Evolutionary conservation across 35 echinoderm and acorn worm species (phyloP).

Genomic region (Apostichopus japonicus): DNA sequence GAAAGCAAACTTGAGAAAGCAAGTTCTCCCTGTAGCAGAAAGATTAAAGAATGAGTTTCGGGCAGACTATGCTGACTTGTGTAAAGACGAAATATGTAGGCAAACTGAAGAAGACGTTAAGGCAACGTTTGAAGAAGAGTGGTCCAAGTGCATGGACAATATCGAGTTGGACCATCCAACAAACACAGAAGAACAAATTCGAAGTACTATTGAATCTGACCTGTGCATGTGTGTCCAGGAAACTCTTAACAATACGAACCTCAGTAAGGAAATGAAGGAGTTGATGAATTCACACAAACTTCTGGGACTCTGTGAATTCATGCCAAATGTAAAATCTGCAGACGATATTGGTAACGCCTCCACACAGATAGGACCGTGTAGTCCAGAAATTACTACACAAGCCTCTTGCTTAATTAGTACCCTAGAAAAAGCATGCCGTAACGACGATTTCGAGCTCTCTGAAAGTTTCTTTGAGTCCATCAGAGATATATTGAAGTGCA

Average conservation of each 20-base stretch:
- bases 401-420: background rate
- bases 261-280: constrained; percentile 8
- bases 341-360: background rate
- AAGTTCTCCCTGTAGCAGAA: constrained; percentile 21
- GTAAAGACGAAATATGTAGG: background rate
- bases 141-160: background rate
- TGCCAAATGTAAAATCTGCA: background rate
- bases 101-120: background rate
- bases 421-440: background rate
- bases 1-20: constrained; percentile 15
- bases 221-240: background rate
- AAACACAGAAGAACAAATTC: background rate
- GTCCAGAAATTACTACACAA: background rate
- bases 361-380: background rate
- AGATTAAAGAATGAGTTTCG: background rate
- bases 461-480: background rate
- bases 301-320: background rate
- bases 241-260: background rate
- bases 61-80: background rate
- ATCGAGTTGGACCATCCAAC: background rate
- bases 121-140: background rate
- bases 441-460: background rate
- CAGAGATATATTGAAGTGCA: background rate
- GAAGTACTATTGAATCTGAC: background rate
- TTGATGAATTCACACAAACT: background rate